Percentiles rank a stretch among this genome's conserved stretches.
Conservation (phyloP, 2,113 vertebrate species). For the Corydoras sp. region DNA sequence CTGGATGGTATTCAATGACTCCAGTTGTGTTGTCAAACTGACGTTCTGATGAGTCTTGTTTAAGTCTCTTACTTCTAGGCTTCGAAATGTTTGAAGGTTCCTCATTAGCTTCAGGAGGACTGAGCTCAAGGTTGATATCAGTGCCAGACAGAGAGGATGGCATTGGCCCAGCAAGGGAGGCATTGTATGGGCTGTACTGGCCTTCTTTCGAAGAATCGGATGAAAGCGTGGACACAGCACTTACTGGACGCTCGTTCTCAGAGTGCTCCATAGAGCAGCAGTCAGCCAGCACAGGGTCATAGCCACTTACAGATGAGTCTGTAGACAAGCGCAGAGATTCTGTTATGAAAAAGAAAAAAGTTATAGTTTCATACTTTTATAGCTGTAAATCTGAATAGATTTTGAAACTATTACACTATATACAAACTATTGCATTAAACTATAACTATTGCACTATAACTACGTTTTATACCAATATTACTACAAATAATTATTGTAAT, state of each 20-base stretch:
- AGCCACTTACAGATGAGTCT: conserved; percentile 57
- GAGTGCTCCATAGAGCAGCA: conserved; percentile 57
- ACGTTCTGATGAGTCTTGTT: conserved; percentile 31
- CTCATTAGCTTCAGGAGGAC: conserved; percentile 46
- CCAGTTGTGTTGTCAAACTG: conserved; percentile 61
- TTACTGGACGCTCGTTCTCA: conserved; percentile 70
- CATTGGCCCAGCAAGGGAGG: conserved; percentile 13
- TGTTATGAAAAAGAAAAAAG: conserved; percentile 35
- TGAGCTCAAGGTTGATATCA: conserved; percentile 63
- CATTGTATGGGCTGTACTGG: conserved; percentile 43
- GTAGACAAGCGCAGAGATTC: conserved; percentile 69
- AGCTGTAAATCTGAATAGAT: too few relatives aligned
- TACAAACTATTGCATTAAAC: too few relatives aligned
- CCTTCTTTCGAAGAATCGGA: conserved; percentile 66
- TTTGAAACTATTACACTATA: too few relatives aligned
- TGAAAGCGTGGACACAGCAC: conserved; percentile 65
- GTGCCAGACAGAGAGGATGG: background rate
- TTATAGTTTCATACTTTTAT: too few relatives aligned
- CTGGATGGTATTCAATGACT: conserved; percentile 43
- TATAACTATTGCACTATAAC: too few relatives aligned
- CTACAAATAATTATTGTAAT: too few relatives aligned
- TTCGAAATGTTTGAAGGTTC: conserved; percentile 9
- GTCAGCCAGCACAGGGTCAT: conserved; percentile 66
- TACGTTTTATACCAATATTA: too few relatives aligned
- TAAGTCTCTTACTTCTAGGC: conserved; percentile 2